These are phyloP conservation scores for Podocnemis expansa DNA, from an alignment of 2,113 vertebrate species.

Conservation along the genomic window DNA sequence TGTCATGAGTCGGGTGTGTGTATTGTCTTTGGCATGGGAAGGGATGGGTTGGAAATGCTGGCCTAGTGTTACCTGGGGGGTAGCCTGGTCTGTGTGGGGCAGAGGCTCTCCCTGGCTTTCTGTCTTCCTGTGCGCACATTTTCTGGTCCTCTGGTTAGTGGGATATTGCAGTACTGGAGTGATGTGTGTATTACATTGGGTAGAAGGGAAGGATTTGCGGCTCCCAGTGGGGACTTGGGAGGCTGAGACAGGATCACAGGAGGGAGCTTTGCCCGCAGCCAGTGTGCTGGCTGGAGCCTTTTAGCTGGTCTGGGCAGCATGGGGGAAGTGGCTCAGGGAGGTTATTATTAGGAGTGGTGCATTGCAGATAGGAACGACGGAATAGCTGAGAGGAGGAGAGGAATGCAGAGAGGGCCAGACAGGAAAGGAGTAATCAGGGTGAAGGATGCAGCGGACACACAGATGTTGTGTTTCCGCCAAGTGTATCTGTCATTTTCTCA, in stretches of 20 bases:
- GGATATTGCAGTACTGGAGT: neutral
- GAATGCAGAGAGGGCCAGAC: neutral
- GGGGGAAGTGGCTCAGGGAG: conserved; percentile 64
- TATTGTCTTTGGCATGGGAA: accelerated
- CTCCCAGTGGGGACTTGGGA: neutral
- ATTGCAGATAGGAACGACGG: conserved; percentile 71
- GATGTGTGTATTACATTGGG: neutral
- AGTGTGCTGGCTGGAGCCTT: neutral
- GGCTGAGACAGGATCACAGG: neutral
- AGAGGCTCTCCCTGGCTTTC: neutral
- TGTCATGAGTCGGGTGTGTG: accelerated
- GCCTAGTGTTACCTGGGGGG: neutral
- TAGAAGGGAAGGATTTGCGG: accelerated
- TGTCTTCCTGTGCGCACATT: neutral
- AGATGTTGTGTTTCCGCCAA: accelerated
- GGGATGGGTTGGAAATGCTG: neutral
- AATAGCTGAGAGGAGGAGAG: neutral
- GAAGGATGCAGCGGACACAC: accelerated
- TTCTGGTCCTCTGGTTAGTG: neutral
- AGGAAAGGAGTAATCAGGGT: neutral
- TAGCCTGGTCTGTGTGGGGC: accelerated
- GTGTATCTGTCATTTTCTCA: accelerated
- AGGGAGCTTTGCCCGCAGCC: neutral
- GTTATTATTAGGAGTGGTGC: conserved; percentile 81
- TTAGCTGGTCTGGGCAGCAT: neutral